Base-by-base conservation (phyloP, 2,113 vertebrate species). In the Cavia porcellus region DNA sequence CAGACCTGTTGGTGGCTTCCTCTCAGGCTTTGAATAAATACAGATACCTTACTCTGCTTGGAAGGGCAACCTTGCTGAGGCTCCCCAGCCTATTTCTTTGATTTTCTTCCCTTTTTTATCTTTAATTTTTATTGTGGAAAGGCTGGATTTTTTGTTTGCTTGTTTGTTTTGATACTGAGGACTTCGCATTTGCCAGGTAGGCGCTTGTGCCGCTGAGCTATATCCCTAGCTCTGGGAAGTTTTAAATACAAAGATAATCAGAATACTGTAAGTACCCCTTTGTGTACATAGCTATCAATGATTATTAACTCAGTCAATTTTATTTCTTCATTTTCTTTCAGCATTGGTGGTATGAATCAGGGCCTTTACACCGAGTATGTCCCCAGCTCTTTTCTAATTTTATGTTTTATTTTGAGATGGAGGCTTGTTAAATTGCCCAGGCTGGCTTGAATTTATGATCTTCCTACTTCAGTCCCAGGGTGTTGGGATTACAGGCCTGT, bases 231-330 rank as follows among this genome's bases (percentile, higher is more conserved):
- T 17, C 55, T 12, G 3, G 20, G 64, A 83, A 93, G 86, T 30
- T 77, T 17, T 84, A 59, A 90, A 84, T 3, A 32, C 2, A 52
- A 84, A 86, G 75, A 42, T 81, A 70, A 35, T 70, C 13, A 20
- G 6, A 52, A 35, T 79, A 88, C 62, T 80, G 30, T 57, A 64
- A 93, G 52, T 52, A 74, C 7, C 5, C 66, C 22, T 93, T 84
- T 20, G 8, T 47, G 5, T 75, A 59, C 45, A 1, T 28, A 50
- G 32, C 32, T 32, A 17, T 38, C n/a, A 75, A 20, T 82, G 87
- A 93, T 95, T 84, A 90, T 75, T 86, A 64, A 97, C 79, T 96
- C 45, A 14, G 25, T 85, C 45, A 47, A 24, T 61, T 72, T 86
- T 82, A 24, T 87, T 89, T 94, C 66, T 88, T 93, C 72, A 57